Evolutionary conservation across 2,888 invertebrate genomes (phyloP).

Genomic region (Leptinotarsa haldemani): DNA sequence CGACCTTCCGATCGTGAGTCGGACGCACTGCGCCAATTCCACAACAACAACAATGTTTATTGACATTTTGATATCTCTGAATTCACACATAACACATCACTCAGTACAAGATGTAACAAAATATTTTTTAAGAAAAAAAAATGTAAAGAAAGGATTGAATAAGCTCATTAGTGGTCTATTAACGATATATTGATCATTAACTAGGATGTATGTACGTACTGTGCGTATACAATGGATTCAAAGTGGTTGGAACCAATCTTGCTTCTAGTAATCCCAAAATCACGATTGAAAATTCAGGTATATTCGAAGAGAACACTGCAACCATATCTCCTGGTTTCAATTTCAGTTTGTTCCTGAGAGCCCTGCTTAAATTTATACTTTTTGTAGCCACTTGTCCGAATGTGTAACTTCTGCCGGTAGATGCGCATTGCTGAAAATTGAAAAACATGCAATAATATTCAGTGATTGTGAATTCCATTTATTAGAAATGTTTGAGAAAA

Average conservation of each 20-base stretch:
- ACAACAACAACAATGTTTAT: too few species aligned
- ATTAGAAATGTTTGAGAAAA: too few species aligned
- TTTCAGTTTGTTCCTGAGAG: constrained; percentile 73
- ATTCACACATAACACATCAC: too few species aligned
- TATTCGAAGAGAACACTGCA: constrained; percentile 79
- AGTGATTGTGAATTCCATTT: background rate
- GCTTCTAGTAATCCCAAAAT: constrained; percentile 77
- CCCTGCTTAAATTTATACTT: constrained; percentile 70
- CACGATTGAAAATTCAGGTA: constrained; percentile 79
- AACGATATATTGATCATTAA: too few species aligned
- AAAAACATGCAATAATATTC: background rate
- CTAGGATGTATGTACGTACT: constrained; percentile 45
- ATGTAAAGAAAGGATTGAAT: too few species aligned
- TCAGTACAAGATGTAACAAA: too few species aligned
- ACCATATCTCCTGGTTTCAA: constrained; percentile 75
- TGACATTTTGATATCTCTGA: too few species aligned
- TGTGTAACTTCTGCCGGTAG: constrained; percentile 79
- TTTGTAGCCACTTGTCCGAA: constrained; percentile 75
- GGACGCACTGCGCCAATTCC: too few species aligned
- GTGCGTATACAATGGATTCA: constrained; percentile 80
- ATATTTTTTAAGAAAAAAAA: too few species aligned
- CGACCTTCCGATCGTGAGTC: too few species aligned
- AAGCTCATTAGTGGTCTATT: too few species aligned
- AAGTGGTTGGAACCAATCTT: constrained; percentile 76
- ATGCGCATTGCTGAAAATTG: constrained; percentile 74